Conservation (phyloP, 2,888 invertebrate species). For the Nineta flava region DNA sequence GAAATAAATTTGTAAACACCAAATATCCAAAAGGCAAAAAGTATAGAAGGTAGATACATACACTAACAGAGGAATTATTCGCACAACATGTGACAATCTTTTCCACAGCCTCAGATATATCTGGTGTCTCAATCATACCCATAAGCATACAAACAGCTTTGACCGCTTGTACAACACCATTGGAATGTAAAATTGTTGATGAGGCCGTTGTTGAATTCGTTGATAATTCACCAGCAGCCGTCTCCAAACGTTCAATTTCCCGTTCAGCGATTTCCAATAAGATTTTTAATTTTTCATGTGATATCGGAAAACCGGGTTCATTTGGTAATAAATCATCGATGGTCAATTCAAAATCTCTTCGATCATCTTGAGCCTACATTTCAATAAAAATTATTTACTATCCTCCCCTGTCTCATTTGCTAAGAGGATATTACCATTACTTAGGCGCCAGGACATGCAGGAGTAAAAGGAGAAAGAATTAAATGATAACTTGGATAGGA, state of each 20-base stretch:
- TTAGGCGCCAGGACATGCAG: no score
- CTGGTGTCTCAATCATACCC: constrained; percentile 76
- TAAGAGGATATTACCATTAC: no score
- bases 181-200: constrained; percentile 35
- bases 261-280: constrained; percentile 67
- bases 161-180: constrained; percentile 74
- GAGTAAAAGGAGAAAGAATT: no score
- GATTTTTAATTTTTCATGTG: constrained; percentile 72
- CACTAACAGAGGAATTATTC: constrained; percentile 20
- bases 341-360: constrained; percentile 52
- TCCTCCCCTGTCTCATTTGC: no score
- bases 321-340: constrained; percentile 67
- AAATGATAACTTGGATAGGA: no score
- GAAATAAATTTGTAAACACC: constrained; percentile 1
- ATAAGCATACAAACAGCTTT: constrained; percentile 84
- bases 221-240: constrained; percentile 35
- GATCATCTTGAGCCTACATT: constrained; percentile 56
- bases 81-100: constrained; percentile 43
- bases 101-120: constrained; percentile 64
- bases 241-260: constrained; percentile 61
- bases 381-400: constrained; percentile 8
- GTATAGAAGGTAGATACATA: neutral
- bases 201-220: constrained; percentile 19
- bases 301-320: constrained; percentile 55
- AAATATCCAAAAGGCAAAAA: neutral